These are phyloP conservation scores for Falcunculus frontatus DNA, from an alignment of 2,113 vertebrate genomes.

Conservation along the genomic window DNA sequence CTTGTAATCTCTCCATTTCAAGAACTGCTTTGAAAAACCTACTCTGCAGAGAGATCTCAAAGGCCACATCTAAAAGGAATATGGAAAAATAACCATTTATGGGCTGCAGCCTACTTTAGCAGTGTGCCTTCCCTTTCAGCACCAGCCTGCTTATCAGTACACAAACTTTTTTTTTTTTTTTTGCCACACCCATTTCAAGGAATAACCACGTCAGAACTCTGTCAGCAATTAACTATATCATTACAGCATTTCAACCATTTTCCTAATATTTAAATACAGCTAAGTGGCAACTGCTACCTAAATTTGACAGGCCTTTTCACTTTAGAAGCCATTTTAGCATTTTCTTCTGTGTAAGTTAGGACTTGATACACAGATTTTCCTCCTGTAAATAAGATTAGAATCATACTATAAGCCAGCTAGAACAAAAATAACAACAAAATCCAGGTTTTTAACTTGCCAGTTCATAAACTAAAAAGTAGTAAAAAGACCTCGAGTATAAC, in stretches of 20 bases:
- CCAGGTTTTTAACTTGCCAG: not conserved
- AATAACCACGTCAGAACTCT: not conserved
- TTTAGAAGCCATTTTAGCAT: not conserved
- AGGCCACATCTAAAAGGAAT: not conserved
- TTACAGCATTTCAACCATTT: not conserved
- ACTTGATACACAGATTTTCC: not conserved
- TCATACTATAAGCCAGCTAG: not conserved
- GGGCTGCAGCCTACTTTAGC: not conserved
- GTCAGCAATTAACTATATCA: not conserved
- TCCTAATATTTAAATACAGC: not conserved
- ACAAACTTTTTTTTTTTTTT: not conserved
- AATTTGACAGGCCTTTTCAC: not conserved
- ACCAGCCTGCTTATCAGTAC: constrained; percentile 40
- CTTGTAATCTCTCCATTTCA: not conserved
- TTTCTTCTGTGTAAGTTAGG: not conserved
- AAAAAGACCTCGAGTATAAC: not conserved
- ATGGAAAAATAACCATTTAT: not conserved
- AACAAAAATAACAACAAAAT: not conserved
- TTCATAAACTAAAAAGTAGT: not conserved
- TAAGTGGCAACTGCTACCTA: not conserved
- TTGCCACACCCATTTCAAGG: constrained; percentile 48
- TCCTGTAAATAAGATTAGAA: not conserved
- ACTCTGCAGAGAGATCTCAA: not conserved
- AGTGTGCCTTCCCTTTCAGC: not conserved
- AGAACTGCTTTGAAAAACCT: not conserved